Evolutionary conservation across 2,797 vertebrate species (phyloP), one percentile per base, ranked within the genome.

Genomic region (Clarias pachynema): DNA sequence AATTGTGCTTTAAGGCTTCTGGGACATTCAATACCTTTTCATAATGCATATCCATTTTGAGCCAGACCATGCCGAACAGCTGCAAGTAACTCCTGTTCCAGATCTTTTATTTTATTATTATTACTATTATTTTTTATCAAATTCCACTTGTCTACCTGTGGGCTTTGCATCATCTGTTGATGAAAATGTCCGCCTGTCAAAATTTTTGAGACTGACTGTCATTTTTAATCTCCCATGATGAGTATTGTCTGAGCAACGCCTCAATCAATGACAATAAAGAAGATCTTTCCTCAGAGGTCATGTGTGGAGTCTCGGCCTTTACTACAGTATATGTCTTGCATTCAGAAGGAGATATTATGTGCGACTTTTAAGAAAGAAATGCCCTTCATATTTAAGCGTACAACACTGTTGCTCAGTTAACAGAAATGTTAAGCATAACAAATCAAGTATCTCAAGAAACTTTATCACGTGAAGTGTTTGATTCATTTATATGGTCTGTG

Each of bases 261-360:
- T 89, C 65, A 79, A 85, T 85, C 86, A 79, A 62, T 77, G 49
- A 62, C 24, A 60, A 29, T 80, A 69, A 82, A 82, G 44, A 59
- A 62, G 74, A 16, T 44, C 68, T 63, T 79, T 81, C 57, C 37
- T 34, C 53, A 10, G n/a, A 79, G 63, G 34, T 74, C 74, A 12
- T 22, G 40, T n/a, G 22, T 56, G 49, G 15, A 31, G 9, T 18
- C 68, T 53, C 22, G 5, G 12, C 29, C 31, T 14, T 29, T 75
- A 44, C 44, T 44, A 37, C 37, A 37, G 37, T 37, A 12, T 49
- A 53, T 29, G 56, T 75, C 56, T 81, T 49, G 16, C 75, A 73
- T 53, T 20, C 24, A 40, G 15, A 57, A 57, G 34, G 53, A 81
- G 12, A 37, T 49, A 56, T 57, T 83, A 79, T 86, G 72, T 18